Conservation (phyloP, 2,888 invertebrate genomes). For the Eupithecia dodoneata region DNA sequence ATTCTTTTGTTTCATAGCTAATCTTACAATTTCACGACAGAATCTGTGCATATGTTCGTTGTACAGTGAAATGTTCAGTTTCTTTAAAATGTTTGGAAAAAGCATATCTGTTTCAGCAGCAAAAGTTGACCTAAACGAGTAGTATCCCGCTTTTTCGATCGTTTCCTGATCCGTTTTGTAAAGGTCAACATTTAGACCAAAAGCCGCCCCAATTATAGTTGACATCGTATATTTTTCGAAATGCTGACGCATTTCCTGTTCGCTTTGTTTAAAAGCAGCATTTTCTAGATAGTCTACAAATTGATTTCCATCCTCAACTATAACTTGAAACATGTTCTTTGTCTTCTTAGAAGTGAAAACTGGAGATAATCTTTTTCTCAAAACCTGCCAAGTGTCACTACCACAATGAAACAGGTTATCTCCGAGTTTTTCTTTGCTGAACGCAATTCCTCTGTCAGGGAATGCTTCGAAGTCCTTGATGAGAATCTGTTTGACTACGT, state of each 20-base stretch:
- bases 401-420: constrained; percentile 61
- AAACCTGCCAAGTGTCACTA: constrained; percentile 52
- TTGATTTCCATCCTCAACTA: constrained; percentile 51
- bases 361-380: constrained; percentile 57
- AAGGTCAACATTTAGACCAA: constrained; percentile 49
- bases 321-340: constrained; percentile 51
- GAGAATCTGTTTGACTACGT: constrained; percentile 59
- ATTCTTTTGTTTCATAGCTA: constrained; percentile 36
- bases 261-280: constrained; percentile 33
- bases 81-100: constrained; percentile 48
- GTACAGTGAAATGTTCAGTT: constrained; percentile 48
- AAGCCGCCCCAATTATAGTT: constrained; percentile 47
- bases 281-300: constrained; percentile 53
- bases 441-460: constrained; percentile 55
- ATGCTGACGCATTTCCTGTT: constrained; percentile 46
- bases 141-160: constrained; percentile 44
- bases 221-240: constrained; percentile 50
- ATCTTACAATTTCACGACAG: constrained; percentile 47
- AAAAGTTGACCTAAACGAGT: constrained; percentile 45
- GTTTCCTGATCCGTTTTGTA: constrained; percentile 43
- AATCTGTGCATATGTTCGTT: constrained; percentile 44
- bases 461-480: constrained; percentile 64
- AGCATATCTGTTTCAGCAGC: constrained; percentile 51
- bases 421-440: constrained; percentile 56
- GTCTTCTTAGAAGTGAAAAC: constrained; percentile 61